These are phyloP conservation scores for Bothrops jararaca DNA, from an alignment of 2,113 vertebrate genomes.

Conservation along the genomic window DNA sequence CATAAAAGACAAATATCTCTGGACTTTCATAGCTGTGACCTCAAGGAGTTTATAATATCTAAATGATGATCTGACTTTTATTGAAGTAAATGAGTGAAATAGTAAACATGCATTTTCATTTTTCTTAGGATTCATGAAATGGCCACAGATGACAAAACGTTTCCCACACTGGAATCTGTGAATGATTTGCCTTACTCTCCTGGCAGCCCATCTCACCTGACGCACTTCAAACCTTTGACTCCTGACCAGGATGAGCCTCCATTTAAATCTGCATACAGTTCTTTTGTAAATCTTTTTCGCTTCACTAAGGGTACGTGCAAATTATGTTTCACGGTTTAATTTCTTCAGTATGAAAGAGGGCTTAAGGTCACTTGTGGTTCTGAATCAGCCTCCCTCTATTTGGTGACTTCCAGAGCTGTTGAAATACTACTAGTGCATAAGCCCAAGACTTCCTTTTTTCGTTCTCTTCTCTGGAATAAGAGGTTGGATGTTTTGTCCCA, in stretches of 20 bases:
- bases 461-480: background rate
- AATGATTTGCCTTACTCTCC: slow-evolving; percentile 78
- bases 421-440: background rate
- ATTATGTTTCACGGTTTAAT: background rate
- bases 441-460: background rate
- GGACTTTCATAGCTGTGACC: background rate
- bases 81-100: background rate
- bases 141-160: slow-evolving; percentile 89
- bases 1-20: background rate
- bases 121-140: slow-evolving; percentile 78
- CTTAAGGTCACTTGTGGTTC: background rate
- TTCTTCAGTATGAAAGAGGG: background rate
- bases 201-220: slow-evolving; percentile 89
- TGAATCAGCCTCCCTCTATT: background rate
- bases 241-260: slow-evolving; percentile 95
- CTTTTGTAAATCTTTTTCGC: slow-evolving; percentile 95
- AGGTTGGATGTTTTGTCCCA: background rate
- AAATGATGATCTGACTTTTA: slow-evolving; percentile 11
- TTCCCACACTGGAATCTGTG: slow-evolving; percentile 79
- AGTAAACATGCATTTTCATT: background rate
- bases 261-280: slow-evolving; percentile 96
- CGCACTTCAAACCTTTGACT: slow-evolving; percentile 95
- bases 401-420: background rate
- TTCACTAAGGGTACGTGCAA: slow-evolving; percentile 87
- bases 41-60: background rate